A percentile compares a stretch with the other conserved stretches of the same genome.
Conservation (phyloP, 1,140 invertebrate genomes). For the Phenacoccus solenopsis region DNA sequence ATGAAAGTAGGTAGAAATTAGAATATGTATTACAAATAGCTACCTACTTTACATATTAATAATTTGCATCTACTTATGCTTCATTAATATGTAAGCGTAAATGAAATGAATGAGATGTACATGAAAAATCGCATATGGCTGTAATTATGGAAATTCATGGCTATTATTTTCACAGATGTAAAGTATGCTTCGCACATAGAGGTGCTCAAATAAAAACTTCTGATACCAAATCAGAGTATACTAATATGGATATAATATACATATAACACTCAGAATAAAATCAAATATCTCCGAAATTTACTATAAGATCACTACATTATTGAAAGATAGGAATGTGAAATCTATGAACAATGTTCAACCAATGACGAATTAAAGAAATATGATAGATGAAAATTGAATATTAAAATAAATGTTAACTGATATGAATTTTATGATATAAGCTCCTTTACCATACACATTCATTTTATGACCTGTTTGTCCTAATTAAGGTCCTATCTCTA, state of each 20-base stretch:
- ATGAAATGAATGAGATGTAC: no score
- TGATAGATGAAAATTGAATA: not conserved
- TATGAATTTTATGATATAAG: no score
- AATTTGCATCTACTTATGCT: no score
- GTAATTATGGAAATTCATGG: constrained; percentile 19
- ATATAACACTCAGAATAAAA: not conserved
- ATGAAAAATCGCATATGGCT: not conserved
- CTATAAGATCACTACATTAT: not conserved
- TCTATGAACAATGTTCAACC: not conserved
- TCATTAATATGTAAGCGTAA: no score
- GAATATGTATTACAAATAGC: no score
- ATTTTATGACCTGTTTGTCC: no score
- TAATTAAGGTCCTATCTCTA: no score
- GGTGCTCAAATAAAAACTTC: not conserved
- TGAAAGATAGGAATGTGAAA: constrained; percentile 10
- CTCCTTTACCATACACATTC: no score
- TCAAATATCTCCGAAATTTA: not conserved
- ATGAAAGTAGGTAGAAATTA: no score
- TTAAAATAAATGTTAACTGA: no score
- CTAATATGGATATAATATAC: not conserved
- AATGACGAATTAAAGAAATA: not conserved
- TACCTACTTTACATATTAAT: no score
- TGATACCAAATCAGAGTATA: not conserved
- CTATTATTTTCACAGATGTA: constrained; percentile 22
- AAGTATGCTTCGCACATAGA: not conserved